These are phyloP conservation scores for Petrocephalus schoutedeni DNA, from an alignment of 2,797 vertebrate species.

Conservation along the genomic window DNA sequence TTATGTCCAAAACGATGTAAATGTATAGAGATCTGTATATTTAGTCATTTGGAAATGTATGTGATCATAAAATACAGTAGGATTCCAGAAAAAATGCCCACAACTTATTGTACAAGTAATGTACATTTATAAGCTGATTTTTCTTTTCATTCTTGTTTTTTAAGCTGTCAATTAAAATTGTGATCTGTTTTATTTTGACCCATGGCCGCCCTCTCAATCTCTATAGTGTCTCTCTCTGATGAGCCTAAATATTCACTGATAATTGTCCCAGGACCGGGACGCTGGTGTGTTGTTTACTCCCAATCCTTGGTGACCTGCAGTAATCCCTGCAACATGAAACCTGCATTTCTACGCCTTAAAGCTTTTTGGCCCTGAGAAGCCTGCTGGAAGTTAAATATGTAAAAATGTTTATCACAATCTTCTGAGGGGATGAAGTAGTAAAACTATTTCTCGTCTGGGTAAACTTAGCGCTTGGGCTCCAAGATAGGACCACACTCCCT, in stretches of 20 bases:
- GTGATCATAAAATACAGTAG: slow-evolving; percentile 30
- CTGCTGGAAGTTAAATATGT: not conserved
- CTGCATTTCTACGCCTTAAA: not conserved
- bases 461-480: not conserved
- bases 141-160: slow-evolving; percentile 45
- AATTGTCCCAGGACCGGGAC: not conserved
- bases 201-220: not conserved
- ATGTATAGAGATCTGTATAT: slow-evolving; percentile 41
- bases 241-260: not conserved
- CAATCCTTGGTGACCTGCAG: not conserved
- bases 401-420: not conserved
- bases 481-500: not conserved
- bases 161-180: slow-evolving; percentile 54
- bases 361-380: not conserved
- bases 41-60: slow-evolving; percentile 34
- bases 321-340: slow-evolving; percentile 4
- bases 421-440: not conserved
- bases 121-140: slow-evolving; percentile 51
- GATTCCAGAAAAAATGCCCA: slow-evolving; percentile 36
- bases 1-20: slow-evolving; percentile 33
- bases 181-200: not conserved
- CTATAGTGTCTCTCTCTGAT: not conserved
- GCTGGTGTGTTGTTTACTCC: no score
- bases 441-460: not conserved
- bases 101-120: slow-evolving; percentile 44